These are phyloP conservation scores for Lepas anatifera DNA, from an alignment of 2,888 invertebrate genomes.

Conservation along the genomic window DNA sequence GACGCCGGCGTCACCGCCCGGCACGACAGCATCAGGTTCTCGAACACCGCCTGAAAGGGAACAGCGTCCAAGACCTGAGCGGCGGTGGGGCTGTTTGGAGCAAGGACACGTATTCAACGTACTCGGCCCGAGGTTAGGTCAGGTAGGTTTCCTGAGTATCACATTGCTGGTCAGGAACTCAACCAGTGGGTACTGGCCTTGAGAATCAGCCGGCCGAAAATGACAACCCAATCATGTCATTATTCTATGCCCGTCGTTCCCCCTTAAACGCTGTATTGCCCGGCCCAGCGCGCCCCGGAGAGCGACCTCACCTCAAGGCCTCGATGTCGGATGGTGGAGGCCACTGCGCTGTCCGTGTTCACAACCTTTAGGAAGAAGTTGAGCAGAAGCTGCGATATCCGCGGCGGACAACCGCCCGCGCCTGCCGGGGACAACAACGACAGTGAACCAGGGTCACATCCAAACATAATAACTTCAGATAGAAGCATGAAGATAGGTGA, in stretches of 20 bases:
- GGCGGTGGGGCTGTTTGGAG: too few species aligned
- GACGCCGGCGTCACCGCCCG: conserved; percentile 55
- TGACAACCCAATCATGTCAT: too few species aligned
- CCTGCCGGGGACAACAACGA: conserved; percentile 19
- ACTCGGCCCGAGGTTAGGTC: too few species aligned
- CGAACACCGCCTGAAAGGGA: conserved; percentile 45
- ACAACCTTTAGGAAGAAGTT: conserved; percentile 69
- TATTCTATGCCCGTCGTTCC: too few species aligned
- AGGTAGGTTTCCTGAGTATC: too few species aligned
- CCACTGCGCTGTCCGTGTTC: conserved; percentile 59
- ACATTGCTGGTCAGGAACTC: too few species aligned
- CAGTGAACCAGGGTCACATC: not conserved
- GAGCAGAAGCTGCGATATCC: conserved; percentile 72
- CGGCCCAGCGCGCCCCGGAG: too few species aligned
- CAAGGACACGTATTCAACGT: too few species aligned
- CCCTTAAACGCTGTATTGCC: too few species aligned
- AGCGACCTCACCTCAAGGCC: conserved; percentile 34
- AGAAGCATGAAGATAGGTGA: not conserved
- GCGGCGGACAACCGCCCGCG: conserved; percentile 35
- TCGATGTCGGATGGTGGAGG: conserved; percentile 58
- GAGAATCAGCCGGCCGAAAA: too few species aligned
- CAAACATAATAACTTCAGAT: not conserved
- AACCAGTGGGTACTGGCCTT: too few species aligned
- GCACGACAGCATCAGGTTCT: conserved; percentile 62
- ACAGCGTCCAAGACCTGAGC: not conserved